phyloP scores from a whole-genome alignment of 2,888 invertebrate species.

The Latrodectus elegans region DNA sequence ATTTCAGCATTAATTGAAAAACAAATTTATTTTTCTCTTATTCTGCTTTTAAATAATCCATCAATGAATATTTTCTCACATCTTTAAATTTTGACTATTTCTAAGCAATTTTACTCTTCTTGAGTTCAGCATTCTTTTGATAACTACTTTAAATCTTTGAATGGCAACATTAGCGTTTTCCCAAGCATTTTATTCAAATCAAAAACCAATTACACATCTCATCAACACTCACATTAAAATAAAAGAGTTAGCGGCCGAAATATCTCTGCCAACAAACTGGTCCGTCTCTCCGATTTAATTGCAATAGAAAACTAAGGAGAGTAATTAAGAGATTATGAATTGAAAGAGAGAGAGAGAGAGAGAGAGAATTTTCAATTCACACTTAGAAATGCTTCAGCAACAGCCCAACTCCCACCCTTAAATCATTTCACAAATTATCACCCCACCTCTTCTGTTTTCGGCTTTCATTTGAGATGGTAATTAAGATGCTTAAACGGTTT shows the following conservation, averaged over 20 bases:
- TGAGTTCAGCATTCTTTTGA: too few species aligned
- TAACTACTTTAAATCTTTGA: too few species aligned
- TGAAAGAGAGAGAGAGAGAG: neutral
- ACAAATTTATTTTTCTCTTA: too few species aligned
- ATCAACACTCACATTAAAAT: neutral
- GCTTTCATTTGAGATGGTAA: slow-evolving; percentile 40
- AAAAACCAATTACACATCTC: neutral
- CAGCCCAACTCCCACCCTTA: slow-evolving; percentile 6
- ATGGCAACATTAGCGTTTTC: neutral
- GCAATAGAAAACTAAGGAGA: slow-evolving; percentile 8
- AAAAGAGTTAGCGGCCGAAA: neutral
- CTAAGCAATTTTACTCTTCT: too few species aligned
- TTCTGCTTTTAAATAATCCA: too few species aligned
- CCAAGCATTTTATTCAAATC: neutral
- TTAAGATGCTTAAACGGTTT: slow-evolving; percentile 63
- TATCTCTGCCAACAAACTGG: neutral
- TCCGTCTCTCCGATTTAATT: neutral
- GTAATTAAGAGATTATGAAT: slow-evolving; percentile 59
- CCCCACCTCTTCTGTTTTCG: slow-evolving; percentile 3
- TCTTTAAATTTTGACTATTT: too few species aligned
- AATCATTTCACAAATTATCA: slow-evolving; percentile 17
- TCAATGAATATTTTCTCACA: too few species aligned
- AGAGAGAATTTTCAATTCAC: slow-evolving; percentile 39
- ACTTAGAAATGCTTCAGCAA: neutral
- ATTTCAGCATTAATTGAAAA: too few species aligned